Percentiles rank a stretch among this genome's conserved stretches.
Evolutionary conservation across 2,888 invertebrate genomes (phyloP).

Genomic region (Petrolisthes manimaculis): DNA sequence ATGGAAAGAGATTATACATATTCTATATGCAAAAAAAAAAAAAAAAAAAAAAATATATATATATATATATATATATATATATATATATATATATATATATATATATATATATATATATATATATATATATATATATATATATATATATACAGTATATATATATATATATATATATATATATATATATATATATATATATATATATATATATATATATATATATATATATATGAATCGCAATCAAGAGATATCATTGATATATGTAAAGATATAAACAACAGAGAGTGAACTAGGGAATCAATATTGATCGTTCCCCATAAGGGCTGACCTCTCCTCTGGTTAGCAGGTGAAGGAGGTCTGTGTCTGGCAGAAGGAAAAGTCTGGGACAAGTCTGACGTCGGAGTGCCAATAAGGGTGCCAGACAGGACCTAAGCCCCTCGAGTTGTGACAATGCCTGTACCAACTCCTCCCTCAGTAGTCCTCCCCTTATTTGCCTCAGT

Average conservation of each 20-base stretch:
- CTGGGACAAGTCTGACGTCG: constrained; percentile 62
- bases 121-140: too few species aligned
- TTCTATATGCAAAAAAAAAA: too few species aligned
- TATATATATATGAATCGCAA: background rate
- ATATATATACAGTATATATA: too few species aligned
- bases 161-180: too few species aligned
- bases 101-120: too few species aligned
- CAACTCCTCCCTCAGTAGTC: constrained; percentile 58
- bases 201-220: background rate
- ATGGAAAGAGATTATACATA: too few species aligned
- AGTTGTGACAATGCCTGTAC: constrained; percentile 40
- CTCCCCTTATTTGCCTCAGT: constrained; percentile 46
- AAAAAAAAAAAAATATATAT: too few species aligned
- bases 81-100: too few species aligned
- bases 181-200: background rate
- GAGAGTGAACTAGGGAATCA: too few species aligned
- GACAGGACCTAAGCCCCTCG: constrained; percentile 44
- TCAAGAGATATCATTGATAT: background rate
- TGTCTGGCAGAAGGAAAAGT: constrained; percentile 57
- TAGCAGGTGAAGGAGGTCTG: constrained; percentile 51
- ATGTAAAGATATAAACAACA: background rate
- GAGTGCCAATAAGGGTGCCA: constrained; percentile 54
- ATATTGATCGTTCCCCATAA: background rate
- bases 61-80: too few species aligned
- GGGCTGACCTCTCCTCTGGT: constrained; percentile 53